Conservation (phyloP, 2,113 vertebrate genomes). For the Cyprinodon brontotheroides region DNA sequence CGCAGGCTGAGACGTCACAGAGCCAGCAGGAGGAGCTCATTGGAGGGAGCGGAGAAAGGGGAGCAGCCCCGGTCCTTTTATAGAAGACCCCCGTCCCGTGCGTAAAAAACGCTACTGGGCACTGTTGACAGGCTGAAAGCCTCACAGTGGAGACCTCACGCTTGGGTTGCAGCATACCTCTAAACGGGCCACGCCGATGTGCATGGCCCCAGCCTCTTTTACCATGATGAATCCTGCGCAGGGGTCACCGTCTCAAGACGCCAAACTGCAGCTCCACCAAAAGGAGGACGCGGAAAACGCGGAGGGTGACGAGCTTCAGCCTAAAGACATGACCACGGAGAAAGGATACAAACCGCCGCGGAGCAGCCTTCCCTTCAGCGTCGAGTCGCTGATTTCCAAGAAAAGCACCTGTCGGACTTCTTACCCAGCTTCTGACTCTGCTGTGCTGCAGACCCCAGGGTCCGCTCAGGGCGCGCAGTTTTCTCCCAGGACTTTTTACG, state of each 20-base stretch:
- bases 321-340: slow-evolving; percentile 71
- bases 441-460: slow-evolving; percentile 53
- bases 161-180: slow-evolving; percentile 47
- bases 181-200: slow-evolving; percentile 58
- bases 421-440: slow-evolving; percentile 56
- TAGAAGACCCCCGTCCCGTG: slow-evolving; percentile 60
- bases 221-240: slow-evolving; percentile 80
- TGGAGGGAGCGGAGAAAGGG: slow-evolving; percentile 65
- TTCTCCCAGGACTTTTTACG: slow-evolving; percentile 75
- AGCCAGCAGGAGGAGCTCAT: slow-evolving; percentile 63
- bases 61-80: slow-evolving; percentile 74
- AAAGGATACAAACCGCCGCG: slow-evolving; percentile 75
- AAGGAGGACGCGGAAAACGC: slow-evolving; percentile 68
- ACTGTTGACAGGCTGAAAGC: slow-evolving; percentile 49
- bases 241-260: slow-evolving; percentile 71
- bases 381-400: slow-evolving; percentile 85
- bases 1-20: slow-evolving; percentile 57
- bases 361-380: slow-evolving; percentile 81
- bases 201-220: slow-evolving; percentile 77
- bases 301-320: slow-evolving; percentile 70
- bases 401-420: slow-evolving; percentile 75
- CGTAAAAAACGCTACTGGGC: slow-evolving; percentile 55
- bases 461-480: slow-evolving; percentile 55
- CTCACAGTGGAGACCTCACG: slow-evolving; percentile 51
- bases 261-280: slow-evolving; percentile 58